Evolutionary conservation across 2,888 invertebrate species (phyloP).

Genomic region (Leptarthrus brevirostris): DNA sequence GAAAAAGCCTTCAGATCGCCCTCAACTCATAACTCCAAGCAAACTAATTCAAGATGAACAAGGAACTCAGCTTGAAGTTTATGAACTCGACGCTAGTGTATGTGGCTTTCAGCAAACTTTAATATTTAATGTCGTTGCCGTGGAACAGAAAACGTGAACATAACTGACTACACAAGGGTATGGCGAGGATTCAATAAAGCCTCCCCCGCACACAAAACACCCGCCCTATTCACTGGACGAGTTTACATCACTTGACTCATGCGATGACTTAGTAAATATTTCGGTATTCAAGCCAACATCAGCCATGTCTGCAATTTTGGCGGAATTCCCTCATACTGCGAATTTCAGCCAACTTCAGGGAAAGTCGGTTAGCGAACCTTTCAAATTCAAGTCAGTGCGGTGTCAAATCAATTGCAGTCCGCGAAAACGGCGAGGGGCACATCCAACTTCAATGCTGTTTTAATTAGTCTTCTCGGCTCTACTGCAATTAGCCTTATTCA

Average conservation of each 20-base stretch:
- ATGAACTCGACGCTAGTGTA: no score
- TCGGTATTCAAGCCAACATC: slow-evolving; percentile 14
- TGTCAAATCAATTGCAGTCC: not conserved
- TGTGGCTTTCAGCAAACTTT: slow-evolving; percentile 21
- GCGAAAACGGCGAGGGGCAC: not conserved
- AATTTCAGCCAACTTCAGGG: not conserved
- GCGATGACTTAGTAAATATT: slow-evolving; percentile 28
- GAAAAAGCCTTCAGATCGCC: no score
- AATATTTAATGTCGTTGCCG: slow-evolving; percentile 33
- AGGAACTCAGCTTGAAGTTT: no score
- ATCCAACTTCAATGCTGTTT: slow-evolving; percentile 40
- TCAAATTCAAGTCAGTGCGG: not conserved
- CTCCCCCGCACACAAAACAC: slow-evolving; percentile 6
- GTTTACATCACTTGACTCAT: slow-evolving; percentile 20
- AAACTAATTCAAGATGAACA: no score
- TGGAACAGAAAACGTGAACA: slow-evolving; percentile 18
- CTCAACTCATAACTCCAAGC: no score
- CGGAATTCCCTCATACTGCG: not conserved
- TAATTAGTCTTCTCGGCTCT: slow-evolving; percentile 31
- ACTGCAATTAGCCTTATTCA: slow-evolving; percentile 46
- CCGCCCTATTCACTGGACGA: not conserved
- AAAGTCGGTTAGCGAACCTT: slow-evolving; percentile 6
- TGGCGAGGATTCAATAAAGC: slow-evolving; percentile 22
- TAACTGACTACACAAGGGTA: not conserved
- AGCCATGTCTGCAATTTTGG: slow-evolving; percentile 9